Percentiles rank a stretch among this genome's conserved stretches.
phyloP scores from a whole-genome alignment of 2,888 invertebrate species.

The Andrena trimmerana region DNA sequence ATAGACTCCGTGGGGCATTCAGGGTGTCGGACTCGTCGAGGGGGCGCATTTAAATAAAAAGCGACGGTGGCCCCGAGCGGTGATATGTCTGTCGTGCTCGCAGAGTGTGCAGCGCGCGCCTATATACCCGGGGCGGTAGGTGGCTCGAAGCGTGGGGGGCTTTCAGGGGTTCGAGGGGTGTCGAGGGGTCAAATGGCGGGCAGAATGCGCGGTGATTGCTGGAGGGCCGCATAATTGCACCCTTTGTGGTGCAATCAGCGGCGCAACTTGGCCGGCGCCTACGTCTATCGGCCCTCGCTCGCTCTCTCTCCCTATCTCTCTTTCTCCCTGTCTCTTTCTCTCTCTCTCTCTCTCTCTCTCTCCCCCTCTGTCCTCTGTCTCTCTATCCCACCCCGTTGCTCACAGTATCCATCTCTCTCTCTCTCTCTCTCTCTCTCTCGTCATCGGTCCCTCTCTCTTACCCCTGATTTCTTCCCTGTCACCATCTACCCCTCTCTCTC shows the following conservation, averaged over 20 bases:
- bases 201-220: constrained; percentile 85
- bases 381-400: constrained; percentile 44
- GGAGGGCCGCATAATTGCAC: constrained; percentile 85
- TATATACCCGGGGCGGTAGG: constrained; percentile 50
- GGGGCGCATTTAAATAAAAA: constrained; percentile 82
- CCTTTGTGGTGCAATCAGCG: constrained; percentile 85
- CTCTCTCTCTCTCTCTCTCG: constrained; percentile 60
- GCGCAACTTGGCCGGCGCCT: constrained; percentile 83
- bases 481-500: constrained; percentile 5
- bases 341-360: constrained; percentile 50
- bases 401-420: constrained; percentile 53
- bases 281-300: constrained; percentile 73
- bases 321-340: constrained; percentile 45
- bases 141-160: constrained; percentile 56
- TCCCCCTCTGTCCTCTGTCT: constrained; percentile 18
- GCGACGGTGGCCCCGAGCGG: constrained; percentile 76
- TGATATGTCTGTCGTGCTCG: constrained; percentile 67
- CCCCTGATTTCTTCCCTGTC: constrained; percentile 46
- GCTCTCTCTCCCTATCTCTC: constrained; percentile 52
- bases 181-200: constrained; percentile 83
- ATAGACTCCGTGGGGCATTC: constrained; percentile 76
- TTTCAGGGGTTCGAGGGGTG: constrained; percentile 55
- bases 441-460: constrained; percentile 46
- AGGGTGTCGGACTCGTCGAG: constrained; percentile 66
- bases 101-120: constrained; percentile 35